Evolutionary conservation across 2,888 invertebrate genomes (phyloP), one percentile per base, ranked within the genome.

Genomic region (Apamea crenata): DNA sequence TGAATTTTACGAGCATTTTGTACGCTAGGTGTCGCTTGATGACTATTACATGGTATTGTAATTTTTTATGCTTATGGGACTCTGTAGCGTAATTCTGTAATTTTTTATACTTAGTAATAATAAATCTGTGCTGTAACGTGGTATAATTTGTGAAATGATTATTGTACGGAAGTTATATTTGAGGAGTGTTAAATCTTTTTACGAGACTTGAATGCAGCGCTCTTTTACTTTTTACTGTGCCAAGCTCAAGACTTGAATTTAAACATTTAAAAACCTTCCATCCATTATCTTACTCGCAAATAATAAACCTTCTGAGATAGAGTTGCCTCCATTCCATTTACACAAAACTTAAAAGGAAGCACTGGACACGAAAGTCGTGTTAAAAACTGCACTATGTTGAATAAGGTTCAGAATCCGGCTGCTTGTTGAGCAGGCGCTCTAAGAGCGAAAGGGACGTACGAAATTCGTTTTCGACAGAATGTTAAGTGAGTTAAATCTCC

Each of bases 401-500:
- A 80, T 77, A 84, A 84, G 77, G 72, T 85, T 81, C 72, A 75
- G 47, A 87, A 77, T 81, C 76, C 68, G 44, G 50, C 66, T 59
- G 81, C 53, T 79, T 25, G 72, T 74, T 75, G 81, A 87, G 68
- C 44, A 63, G 74, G 81, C 81, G 75, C 85, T 84, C 74, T 69
- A 85, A 82, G 93, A 85, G 91, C 69, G 91, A 94, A 88, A 93
- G 90, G 88, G 93, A 93, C 85, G 89, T 84, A 87, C 87, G 88
- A 93, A 94, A 94, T 95, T 94, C 95, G 93, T 94, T 95, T 93
- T 92, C 92, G 92, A 93, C 92, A 93, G 93, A 95, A 95, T 94
- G 94, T 94, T 95, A 95, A 96, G 94, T 94, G 95, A 96, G 96
- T 96, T 95, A 96, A 96, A 95, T 95, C 95, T 93, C 93, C 94